A percentile compares a stretch with the other conserved stretches of the same genome.
Evolutionary conservation across 2,113 vertebrate genomes (phyloP).

Genomic region (Amia ocellicauda): DNA sequence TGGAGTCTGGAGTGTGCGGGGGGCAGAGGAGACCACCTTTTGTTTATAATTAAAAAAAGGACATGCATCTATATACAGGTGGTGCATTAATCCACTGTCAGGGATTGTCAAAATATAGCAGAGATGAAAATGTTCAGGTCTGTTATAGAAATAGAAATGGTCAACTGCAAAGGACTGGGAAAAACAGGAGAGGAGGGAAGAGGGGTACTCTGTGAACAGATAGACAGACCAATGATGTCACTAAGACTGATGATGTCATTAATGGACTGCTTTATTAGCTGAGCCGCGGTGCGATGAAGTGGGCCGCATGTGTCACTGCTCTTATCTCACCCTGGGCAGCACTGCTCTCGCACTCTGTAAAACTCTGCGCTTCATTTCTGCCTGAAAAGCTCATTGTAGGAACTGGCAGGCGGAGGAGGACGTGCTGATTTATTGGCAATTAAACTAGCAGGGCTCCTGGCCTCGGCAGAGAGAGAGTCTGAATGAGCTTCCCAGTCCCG

Average conservation of each 20-base stretch:
- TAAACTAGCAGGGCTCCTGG: constrained; percentile 88
- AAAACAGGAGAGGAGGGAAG: no score
- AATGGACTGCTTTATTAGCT: constrained; percentile 88
- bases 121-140: no score
- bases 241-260: constrained; percentile 77
- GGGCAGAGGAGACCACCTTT: no score
- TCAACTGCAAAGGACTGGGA: constrained; percentile 12
- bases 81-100: no score
- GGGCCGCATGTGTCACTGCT: constrained; percentile 60
- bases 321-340: constrained; percentile 79
- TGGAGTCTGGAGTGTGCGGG: no score
- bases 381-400: constrained; percentile 86
- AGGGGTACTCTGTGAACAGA: constrained; percentile 69
- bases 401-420: constrained; percentile 72
- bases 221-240: no score
- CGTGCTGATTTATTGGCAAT: constrained; percentile 96
- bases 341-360: constrained; percentile 70
- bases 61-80: no score
- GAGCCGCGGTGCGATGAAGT: constrained; percentile 69
- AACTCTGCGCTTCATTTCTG: constrained; percentile 90
- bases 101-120: no score
- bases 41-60: no score
- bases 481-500: constrained; percentile 31
- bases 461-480: constrained; percentile 35
- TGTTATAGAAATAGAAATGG: no score